Evolutionary conservation across 23 tunicate species (phyloP).

Genomic region (Trididemnum clinides): DNA sequence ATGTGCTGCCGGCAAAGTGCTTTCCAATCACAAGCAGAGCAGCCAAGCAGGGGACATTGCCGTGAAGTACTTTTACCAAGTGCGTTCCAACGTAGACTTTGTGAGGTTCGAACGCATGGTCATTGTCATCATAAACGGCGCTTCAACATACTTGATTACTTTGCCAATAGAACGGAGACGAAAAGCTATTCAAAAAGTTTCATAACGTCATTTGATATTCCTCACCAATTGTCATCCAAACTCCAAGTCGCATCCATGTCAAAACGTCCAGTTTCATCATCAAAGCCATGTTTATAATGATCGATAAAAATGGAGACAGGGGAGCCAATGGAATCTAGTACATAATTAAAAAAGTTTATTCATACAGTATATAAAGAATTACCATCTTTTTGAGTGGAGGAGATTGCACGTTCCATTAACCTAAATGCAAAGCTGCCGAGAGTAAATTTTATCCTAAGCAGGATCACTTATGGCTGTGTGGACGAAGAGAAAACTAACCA

Average conservation of each 20-base stretch:
- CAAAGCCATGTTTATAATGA: constrained; percentile 40
- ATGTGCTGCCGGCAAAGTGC: not conserved
- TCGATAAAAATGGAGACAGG: constrained; percentile 54
- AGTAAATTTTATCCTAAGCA: no score
- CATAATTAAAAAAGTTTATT: no score
- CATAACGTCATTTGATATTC: not conserved
- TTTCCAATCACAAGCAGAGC: not conserved
- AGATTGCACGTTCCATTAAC: no score
- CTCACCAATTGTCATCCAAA: constrained; percentile 66
- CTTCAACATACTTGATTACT: not conserved
- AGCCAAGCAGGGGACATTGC: not conserved
- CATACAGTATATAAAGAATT: no score
- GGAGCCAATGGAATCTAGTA: constrained; percentile 75
- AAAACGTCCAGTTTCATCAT: constrained; percentile 53
- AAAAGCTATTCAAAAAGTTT: not conserved
- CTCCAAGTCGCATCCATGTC: constrained; percentile 68
- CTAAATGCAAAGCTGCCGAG: no score
- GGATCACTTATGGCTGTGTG: no score
- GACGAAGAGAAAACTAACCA: no score
- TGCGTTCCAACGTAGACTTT: no score
- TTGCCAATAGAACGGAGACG: not conserved
- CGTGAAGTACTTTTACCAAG: no score
- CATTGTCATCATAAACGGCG: no score
- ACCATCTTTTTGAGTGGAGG: no score
- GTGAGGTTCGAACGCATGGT: no score